Evolutionary conservation across 2,797 vertebrate genomes (phyloP).

Genomic region (Megaceryle alcyon): DNA sequence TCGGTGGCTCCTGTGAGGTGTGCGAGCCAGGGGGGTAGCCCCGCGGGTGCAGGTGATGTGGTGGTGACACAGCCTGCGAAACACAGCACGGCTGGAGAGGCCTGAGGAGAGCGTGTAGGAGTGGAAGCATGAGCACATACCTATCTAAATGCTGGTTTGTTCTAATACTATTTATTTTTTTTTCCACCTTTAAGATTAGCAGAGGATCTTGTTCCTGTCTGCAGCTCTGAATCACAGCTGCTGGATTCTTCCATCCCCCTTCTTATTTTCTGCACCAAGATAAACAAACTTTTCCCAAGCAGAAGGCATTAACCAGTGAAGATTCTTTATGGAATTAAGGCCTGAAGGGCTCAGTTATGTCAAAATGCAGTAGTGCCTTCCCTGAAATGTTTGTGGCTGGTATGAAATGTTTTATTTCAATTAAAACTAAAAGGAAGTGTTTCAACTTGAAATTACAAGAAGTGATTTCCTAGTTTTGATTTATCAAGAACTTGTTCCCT

Average conservation of each 20-base stretch:
- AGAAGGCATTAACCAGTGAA: not conserved
- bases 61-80: not conserved
- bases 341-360: not conserved
- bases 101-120: not conserved
- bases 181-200: not conserved
- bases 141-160: not conserved
- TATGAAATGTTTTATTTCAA: not conserved
- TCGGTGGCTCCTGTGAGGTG: rapidly evolving
- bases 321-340: not conserved
- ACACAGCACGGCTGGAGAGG: not conserved
- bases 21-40: not conserved
- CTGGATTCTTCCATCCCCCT: not conserved
- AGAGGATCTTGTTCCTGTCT: not conserved
- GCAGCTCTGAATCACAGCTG: not conserved
- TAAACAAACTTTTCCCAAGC: not conserved
- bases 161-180: not conserved
- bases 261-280: not conserved
- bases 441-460: not conserved
- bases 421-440: not conserved
- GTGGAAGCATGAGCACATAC: not conserved
- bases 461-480: not conserved
- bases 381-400: not conserved
- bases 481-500: not conserved
- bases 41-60: not conserved
- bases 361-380: not conserved